Percentiles rank a stretch among this genome's conserved stretches.
Conservation (phyloP, 2,113 vertebrate genomes). For the Pyxicephalus adspersus region DNA sequence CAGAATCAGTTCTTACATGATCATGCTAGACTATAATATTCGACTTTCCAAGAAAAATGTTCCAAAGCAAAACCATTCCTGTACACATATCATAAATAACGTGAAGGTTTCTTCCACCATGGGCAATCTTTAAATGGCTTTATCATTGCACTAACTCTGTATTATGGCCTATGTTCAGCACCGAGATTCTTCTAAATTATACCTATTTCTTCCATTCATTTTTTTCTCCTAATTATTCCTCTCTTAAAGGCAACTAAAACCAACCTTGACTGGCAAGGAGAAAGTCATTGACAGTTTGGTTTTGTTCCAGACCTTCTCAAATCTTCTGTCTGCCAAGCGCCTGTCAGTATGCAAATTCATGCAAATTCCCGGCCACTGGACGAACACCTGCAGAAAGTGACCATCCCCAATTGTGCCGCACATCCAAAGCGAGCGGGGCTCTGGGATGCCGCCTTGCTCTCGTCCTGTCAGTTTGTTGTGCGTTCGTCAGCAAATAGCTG, state of each 20-base stretch:
- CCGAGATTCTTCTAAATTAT: constrained; percentile 66
- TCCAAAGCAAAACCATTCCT: no score
- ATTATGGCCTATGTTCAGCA: no score
- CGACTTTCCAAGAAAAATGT: no score
- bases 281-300: constrained; percentile 84
- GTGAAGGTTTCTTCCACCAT: no score
- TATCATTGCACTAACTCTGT: no score
- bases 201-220: constrained; percentile 68
- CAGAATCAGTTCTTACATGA: no score
- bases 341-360: constrained; percentile 86
- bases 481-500: constrained; percentile 73
- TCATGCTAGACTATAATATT: no score
- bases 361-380: constrained; percentile 78
- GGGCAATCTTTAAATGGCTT: no score
- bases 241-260: constrained; percentile 71
- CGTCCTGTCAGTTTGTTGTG: constrained; percentile 70
- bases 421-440: constrained; percentile 62
- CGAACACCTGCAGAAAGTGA: constrained; percentile 82
- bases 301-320: constrained; percentile 82
- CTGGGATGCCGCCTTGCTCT: constrained; percentile 60
- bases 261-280: constrained; percentile 88
- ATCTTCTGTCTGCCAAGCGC: constrained; percentile 76
- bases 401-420: constrained; percentile 68
- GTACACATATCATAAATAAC: no score
- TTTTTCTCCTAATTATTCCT: constrained; percentile 53